These are phyloP conservation scores for Tauraco hartlaubi DNA, from an alignment of 2,797 vertebrate genomes.

Conservation along the genomic window DNA sequence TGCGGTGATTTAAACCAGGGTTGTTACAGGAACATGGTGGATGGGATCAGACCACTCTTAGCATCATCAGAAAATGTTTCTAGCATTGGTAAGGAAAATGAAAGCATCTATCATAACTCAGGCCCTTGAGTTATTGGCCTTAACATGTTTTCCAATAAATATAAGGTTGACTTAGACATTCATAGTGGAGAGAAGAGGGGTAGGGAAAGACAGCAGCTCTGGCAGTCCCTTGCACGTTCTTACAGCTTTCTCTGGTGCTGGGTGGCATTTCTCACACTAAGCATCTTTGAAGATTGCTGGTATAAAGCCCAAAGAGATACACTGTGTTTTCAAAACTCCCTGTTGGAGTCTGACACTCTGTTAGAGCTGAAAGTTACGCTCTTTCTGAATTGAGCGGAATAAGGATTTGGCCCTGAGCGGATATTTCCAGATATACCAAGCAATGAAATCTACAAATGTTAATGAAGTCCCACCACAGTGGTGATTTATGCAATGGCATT, in stretches of 20 bases:
- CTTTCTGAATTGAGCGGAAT: neutral
- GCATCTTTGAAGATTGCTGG: neutral
- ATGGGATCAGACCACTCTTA: neutral
- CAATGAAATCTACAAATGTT: constrained; percentile 12
- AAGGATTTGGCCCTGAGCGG: neutral
- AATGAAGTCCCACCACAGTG: neutral
- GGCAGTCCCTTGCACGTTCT: neutral
- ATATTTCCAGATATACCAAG: neutral
- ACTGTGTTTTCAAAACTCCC: neutral
- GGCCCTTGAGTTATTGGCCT: neutral
- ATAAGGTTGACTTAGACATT: neutral
- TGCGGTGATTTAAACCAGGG: neutral
- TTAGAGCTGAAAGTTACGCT: neutral
- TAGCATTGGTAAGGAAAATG: neutral
- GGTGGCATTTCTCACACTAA: neutral
- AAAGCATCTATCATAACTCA: neutral
- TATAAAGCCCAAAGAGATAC: neutral
- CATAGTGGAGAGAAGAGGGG: neutral
- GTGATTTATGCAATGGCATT: constrained; percentile 47
- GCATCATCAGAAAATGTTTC: neutral
- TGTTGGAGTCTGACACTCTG: neutral
- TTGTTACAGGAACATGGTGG: neutral
- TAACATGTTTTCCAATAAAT: neutral
- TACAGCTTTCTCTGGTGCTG: neutral
- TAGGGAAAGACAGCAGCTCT: neutral